These are phyloP conservation scores for Morpho achilles DNA, from an alignment of 2,888 invertebrate genomes.

Conservation along the genomic window DNA sequence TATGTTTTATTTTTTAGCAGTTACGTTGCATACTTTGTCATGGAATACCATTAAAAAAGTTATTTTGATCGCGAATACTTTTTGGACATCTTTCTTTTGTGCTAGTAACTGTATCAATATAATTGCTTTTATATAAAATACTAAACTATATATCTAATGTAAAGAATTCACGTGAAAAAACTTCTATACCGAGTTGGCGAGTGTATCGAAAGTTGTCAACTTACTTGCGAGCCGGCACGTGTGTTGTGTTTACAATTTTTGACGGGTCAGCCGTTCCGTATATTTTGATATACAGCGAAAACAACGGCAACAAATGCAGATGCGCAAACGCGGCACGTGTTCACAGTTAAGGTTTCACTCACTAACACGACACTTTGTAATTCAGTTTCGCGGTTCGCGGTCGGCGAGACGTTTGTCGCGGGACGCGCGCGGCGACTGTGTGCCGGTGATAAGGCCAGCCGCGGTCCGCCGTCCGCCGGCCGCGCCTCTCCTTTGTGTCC, in stretches of 20 bases:
- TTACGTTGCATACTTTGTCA: no score
- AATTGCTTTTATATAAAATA: no score
- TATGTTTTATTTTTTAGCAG: no score
- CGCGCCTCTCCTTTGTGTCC: constrained; percentile 73
- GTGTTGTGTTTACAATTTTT: constrained; percentile 69
- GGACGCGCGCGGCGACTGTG: constrained; percentile 68
- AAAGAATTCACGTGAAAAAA: neutral
- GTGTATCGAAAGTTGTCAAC: constrained; percentile 33
- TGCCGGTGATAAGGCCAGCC: constrained; percentile 71
- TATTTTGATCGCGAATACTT: no score
- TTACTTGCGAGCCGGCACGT: constrained; percentile 72
- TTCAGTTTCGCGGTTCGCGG: constrained; percentile 33
- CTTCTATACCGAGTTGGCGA: neutral
- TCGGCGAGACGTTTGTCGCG: constrained; percentile 53
- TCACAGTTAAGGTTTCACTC: constrained; percentile 46
- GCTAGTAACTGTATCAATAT: no score
- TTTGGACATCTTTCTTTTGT: no score
- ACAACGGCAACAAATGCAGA: constrained; percentile 43
- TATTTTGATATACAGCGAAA: constrained; percentile 45
- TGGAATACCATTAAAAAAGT: no score
- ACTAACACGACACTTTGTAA: constrained; percentile 45
- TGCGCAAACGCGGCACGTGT: constrained; percentile 60
- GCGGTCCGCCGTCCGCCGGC: constrained; percentile 63
- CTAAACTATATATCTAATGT: no score
- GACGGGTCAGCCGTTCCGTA: constrained; percentile 52